phyloP scores from a whole-genome alignment of 2,797 vertebrate genomes.

The Enteromius trimaculatus region DNA sequence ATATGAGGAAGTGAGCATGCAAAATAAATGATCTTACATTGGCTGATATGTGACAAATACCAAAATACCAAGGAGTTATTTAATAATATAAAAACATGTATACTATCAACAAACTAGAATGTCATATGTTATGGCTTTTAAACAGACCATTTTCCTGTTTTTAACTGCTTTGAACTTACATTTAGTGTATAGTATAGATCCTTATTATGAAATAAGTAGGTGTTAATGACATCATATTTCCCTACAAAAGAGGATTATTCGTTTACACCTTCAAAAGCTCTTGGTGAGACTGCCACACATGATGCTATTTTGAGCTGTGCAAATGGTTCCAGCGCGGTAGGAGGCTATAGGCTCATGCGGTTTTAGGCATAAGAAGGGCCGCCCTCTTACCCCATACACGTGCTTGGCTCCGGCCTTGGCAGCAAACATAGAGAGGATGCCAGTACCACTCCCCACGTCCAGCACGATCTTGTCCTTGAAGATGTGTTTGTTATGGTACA shows the following conservation, averaged over 20 bases:
- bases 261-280: constrained; percentile 32
- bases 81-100: background rate
- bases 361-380: constrained; percentile 44
- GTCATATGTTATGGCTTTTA: background rate
- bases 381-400: constrained; percentile 88
- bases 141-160: too few species aligned
- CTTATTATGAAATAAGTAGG: constrained; percentile 20
- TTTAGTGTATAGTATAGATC: background rate
- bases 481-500: constrained; percentile 99
- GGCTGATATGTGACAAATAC: background rate
- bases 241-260: constrained; percentile 21
- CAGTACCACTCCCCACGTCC: constrained; percentile 96
- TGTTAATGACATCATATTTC: constrained; percentile 26
- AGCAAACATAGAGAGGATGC: constrained; percentile 98
- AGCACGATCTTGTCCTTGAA: constrained; percentile 98
- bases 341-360: constrained; percentile 40
- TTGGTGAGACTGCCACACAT: constrained; percentile 33
- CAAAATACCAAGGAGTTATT: too few species aligned
- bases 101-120: background rate
- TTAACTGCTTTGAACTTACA: background rate
- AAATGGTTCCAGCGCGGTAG: constrained; percentile 29
- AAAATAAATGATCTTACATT: background rate
- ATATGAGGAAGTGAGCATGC: background rate
- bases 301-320: constrained; percentile 52
- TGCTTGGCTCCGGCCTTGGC: constrained; percentile 97